Evolutionary conservation across 2,113 vertebrate species (phyloP).

Genomic region (Sinosuthora webbiana): DNA sequence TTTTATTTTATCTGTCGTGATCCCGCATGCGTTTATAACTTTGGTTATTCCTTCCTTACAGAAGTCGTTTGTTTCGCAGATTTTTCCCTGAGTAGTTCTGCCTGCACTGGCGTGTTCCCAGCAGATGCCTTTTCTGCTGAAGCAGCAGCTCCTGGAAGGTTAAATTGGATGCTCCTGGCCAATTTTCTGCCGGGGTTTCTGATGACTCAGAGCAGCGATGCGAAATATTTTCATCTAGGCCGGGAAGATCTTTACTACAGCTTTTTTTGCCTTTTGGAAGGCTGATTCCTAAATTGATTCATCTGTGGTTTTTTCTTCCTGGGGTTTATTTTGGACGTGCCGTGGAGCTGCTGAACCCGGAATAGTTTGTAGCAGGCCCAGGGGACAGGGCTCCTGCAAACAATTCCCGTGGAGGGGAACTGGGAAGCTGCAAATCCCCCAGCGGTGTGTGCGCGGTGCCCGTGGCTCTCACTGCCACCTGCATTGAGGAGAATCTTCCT

Average conservation of each 20-base stretch:
- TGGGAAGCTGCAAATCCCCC: neutral
- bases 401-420: neutral
- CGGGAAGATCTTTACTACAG: neutral
- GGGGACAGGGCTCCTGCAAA: neutral
- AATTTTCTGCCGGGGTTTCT: neutral
- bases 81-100: neutral
- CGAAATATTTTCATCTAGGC: neutral
- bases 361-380: neutral
- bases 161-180: constrained; percentile 6
- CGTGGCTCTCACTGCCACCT: accelerated
- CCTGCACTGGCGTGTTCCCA: neutral
- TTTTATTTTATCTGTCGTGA: neutral
- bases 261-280: neutral
- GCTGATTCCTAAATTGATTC: neutral
- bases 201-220: constrained; percentile 26
- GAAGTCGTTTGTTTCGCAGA: neutral
- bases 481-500: accelerated
- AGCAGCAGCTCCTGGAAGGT: neutral
- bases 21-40: neutral
- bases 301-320: neutral
- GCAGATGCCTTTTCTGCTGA: constrained; percentile 15
- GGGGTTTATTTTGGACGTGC: neutral
- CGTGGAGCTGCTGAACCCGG: neutral
- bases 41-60: neutral
- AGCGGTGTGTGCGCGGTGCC: accelerated